Evolutionary conservation across 2,888 invertebrate species (phyloP), one percentile per base, ranked within the genome.

Genomic region (Mechanitis messenoides): DNA sequence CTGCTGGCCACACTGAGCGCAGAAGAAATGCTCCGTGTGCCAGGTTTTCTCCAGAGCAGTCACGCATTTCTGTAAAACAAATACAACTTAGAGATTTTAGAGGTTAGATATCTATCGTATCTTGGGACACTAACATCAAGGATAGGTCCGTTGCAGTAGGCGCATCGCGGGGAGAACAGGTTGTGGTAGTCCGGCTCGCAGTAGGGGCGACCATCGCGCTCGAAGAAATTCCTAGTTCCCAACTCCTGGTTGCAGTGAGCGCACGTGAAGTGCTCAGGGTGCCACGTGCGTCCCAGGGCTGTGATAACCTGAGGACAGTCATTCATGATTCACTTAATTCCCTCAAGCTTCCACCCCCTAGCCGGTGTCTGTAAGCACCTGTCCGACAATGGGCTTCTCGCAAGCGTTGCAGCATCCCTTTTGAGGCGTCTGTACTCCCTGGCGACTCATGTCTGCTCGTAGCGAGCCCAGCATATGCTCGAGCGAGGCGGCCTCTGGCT

Each of bases 331-430:
- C 60, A 55, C 63, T 61, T 68, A 66, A 66, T 63, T 35, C 9
- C 46, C 47, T n/a, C n/a, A 35, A 28, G 20, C 11, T 46, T 33
- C 7, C 54, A 12, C 31, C 35, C 55, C 33, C 33, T 58, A 45
- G 56, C 55, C 35, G 50, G 28, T 7, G 35, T 57, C 33, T 31
- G 11, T 62, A 58, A 72, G 69, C 79, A 93, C 95, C 94, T 98
- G 98, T 74, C 99, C 99, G 66, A 99, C 98, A 87, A 99, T 99
- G 70, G 99, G 98, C 80, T 99, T 99, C 86, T 97, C 97, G 92
- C 99, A 99, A 72, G 98, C 98, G 83, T 94, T 97, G 94, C 99
- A 99, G 92, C 98, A 98, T 78, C 99, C 99, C 92, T 99, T 99
- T 84, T 99, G 98, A 75, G 98, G 97, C 68, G 98, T 98, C 85